Percentiles rank a stretch among this genome's conserved stretches.
Evolutionary conservation across 2,113 vertebrate species (phyloP).

Genomic region (Corythoichthys haematopterus): DNA sequence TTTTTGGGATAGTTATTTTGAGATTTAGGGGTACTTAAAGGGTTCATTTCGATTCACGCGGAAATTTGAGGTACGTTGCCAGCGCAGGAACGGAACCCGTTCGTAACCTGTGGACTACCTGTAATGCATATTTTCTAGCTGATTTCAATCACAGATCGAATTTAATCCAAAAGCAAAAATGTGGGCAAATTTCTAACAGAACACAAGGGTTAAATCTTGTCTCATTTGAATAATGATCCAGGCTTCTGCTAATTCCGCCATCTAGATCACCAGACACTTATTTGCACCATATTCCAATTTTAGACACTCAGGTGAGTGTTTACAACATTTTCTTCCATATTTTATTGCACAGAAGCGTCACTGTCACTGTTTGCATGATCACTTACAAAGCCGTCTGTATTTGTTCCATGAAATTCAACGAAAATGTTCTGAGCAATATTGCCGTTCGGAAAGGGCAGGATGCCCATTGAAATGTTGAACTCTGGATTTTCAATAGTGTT

Average conservation of each 20-base stretch:
- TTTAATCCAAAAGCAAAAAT: no score
- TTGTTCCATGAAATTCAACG: background rate
- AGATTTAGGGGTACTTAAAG: no score
- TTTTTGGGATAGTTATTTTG: no score
- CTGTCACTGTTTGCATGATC: background rate
- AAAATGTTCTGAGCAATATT: constrained; percentile 2
- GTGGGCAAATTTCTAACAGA: no score
- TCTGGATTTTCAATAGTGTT: background rate
- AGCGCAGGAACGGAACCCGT: no score
- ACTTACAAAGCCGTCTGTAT: background rate
- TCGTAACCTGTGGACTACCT: no score
- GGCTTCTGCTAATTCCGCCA: background rate
- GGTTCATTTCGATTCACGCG: no score
- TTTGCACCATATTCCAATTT: background rate
- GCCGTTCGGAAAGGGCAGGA: background rate
- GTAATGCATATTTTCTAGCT: no score
- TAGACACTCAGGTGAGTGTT: background rate
- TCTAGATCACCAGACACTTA: no score
- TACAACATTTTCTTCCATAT: background rate
- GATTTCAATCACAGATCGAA: no score
- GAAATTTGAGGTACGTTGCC: no score
- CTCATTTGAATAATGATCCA: background rate
- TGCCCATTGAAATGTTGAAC: constrained; percentile 10
- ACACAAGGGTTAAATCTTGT: background rate
- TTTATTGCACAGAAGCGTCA: background rate